These are phyloP conservation scores for Phainopepla nitens DNA, from an alignment of 2,113 vertebrate genomes.

Conservation along the genomic window DNA sequence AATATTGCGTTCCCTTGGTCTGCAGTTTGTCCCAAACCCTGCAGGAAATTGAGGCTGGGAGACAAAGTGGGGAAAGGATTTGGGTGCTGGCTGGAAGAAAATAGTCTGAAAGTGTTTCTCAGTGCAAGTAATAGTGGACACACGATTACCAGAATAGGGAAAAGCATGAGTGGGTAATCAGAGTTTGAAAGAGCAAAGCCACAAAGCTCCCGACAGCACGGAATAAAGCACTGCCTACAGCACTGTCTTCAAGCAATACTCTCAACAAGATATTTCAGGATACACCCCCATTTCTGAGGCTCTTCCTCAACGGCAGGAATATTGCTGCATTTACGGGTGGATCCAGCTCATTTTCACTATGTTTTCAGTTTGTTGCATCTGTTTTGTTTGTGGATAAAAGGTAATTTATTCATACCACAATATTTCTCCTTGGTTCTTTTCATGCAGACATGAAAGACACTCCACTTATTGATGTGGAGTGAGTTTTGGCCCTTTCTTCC, in stretches of 20 bases:
- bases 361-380: not conserved
- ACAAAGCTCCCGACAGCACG: not conserved
- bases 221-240: not conserved
- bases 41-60: not conserved
- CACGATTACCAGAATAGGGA: not conserved
- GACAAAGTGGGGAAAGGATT: not conserved
- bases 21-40: not conserved
- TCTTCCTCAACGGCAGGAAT: not conserved
- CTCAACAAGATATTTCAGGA: not conserved
- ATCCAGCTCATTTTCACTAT: not conserved
- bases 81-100: not conserved
- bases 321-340: not conserved
- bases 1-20: not conserved
- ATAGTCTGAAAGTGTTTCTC: not conserved
- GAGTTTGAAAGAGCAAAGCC: not conserved
- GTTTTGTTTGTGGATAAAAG: not conserved
- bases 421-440: not conserved
- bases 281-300: not conserved
- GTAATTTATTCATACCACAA: not conserved
- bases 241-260: not conserved
- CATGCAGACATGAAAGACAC: fast-evolving
- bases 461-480: not conserved
- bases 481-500: not conserved
- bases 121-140: no score
- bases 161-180: not conserved